Evolutionary conservation across 1,140 invertebrate species (phyloP).

Genomic region (Paralvinella palmiformis): DNA sequence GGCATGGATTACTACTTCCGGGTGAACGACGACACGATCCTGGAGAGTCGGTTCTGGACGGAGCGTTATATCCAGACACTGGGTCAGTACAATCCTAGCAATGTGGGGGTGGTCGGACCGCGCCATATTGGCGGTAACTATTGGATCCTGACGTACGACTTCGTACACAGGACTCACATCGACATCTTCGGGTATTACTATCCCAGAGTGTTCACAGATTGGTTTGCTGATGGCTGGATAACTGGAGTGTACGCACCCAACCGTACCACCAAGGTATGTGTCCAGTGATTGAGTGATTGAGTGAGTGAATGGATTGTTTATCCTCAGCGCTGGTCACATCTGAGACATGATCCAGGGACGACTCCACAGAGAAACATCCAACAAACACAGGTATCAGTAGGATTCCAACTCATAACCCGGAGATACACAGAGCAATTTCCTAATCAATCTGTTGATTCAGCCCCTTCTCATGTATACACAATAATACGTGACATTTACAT

Average conservation of each 20-base stretch:
- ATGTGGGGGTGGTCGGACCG: conserved; percentile 20
- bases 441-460: no score
- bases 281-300: no score
- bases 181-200: conserved; percentile 23
- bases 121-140: conserved; percentile 18
- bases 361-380: no score
- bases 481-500: no score
- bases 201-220: conserved; percentile 22
- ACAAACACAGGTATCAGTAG: no score
- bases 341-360: no score
- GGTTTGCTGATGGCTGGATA: conserved; percentile 24
- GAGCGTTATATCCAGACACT: conserved; percentile 14
- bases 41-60: background rate
- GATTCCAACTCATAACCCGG: no score
- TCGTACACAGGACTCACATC: conserved; percentile 20
- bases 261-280: conserved; percentile 14
- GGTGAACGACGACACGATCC: conserved; percentile 1
- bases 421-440: no score
- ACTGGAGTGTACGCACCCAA: conserved; percentile 21
- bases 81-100: conserved; percentile 15
- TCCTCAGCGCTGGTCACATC: no score
- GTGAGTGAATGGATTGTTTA: no score
- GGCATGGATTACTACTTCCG: conserved; percentile 3
- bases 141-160: conserved; percentile 20
- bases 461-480: no score